Conservation (phyloP, 1,140 invertebrate genomes). For the Arion vulgaris region DNA sequence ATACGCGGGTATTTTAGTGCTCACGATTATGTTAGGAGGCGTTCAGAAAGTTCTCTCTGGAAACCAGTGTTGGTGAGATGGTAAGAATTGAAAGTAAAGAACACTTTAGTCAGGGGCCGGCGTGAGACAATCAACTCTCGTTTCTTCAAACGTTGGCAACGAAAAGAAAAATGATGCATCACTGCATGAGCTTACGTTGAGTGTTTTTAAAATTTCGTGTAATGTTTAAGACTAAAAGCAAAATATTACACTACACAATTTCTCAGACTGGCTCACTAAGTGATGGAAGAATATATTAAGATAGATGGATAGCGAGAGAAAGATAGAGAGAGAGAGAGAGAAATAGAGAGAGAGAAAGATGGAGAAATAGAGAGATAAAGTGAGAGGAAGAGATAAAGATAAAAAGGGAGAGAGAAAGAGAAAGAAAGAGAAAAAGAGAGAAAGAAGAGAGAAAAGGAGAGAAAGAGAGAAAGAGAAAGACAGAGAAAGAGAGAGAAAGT, state of each 20-base stretch:
- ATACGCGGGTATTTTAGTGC: slow-evolving; percentile 4
- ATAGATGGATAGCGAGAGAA: too few species aligned
- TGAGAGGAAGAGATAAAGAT: too few species aligned
- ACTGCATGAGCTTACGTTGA: too few species aligned
- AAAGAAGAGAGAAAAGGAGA: background rate
- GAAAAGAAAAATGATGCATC: background rate
- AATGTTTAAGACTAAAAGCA: too few species aligned
- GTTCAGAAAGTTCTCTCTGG: slow-evolving; percentile 3
- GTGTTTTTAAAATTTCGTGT: too few species aligned
- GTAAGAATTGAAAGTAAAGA: background rate
- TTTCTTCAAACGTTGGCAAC: too few species aligned
- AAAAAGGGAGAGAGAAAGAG: background rate
- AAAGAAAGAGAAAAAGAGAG: background rate
- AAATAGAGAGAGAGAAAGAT: too few species aligned
- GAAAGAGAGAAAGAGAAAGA: slow-evolving; percentile 1
- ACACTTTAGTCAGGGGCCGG: background rate
- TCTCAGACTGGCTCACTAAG: too few species aligned
- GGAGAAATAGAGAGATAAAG: too few species aligned
- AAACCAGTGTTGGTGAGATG: background rate
- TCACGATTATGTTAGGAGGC: background rate
- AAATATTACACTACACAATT: too few species aligned
- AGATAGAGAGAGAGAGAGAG: too few species aligned
- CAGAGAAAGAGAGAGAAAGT: background rate
- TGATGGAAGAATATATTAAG: slow-evolving; percentile 8
- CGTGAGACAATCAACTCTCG: background rate